phyloP scores from a whole-genome alignment of 2,797 vertebrate genomes.

The Threskiornis aethiopicus region DNA sequence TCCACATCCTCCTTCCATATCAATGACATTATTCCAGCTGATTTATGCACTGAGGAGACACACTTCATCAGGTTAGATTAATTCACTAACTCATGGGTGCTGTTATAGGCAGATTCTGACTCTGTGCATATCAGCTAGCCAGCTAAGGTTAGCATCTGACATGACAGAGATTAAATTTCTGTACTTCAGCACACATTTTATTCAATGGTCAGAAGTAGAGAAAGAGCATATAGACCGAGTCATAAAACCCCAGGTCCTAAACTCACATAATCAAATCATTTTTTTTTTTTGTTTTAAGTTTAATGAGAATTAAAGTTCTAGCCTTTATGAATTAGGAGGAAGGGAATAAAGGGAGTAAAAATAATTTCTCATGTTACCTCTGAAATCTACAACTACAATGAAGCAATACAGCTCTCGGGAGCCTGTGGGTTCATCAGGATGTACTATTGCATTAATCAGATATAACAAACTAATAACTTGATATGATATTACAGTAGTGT shows the following conservation, averaged over 20 bases:
- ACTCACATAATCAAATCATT: neutral
- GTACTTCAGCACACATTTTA: neutral
- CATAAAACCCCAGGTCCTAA: neutral
- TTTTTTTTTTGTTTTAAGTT: neutral
- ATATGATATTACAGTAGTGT: neutral
- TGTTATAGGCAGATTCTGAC: neutral
- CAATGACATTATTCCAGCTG: conserved; percentile 14
- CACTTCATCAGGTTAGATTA: conserved; percentile 20
- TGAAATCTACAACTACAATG: accelerated
- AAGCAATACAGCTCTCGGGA: neutral
- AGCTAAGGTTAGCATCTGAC: neutral
- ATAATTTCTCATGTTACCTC: neutral
- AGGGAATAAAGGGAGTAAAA: neutral
- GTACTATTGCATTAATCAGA: neutral
- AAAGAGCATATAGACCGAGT: neutral
- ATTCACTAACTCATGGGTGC: conserved; percentile 7
- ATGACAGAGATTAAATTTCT: neutral
- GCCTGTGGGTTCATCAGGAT: neutral
- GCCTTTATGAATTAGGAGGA: neutral
- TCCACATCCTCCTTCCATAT: conserved; percentile 22
- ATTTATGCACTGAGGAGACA: conserved; percentile 49
- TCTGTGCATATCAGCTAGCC: neutral
- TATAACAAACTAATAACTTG: neutral
- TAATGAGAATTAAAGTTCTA: neutral
- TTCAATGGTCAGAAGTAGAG: neutral